Evolutionary conservation across 2,113 vertebrate species (phyloP).

Genomic region (Chloebia gouldiae): DNA sequence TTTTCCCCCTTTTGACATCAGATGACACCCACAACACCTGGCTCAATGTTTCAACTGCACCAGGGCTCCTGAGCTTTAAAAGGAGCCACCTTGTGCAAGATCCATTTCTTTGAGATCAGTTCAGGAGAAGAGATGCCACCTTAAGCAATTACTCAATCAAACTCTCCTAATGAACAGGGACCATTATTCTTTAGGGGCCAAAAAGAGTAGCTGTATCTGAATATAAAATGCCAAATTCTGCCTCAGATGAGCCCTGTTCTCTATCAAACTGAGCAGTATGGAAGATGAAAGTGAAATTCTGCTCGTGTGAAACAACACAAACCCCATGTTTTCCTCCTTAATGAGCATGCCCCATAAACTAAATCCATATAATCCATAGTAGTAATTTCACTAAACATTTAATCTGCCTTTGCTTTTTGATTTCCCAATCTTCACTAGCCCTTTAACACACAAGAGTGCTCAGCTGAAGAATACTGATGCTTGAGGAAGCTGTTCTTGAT

Average conservation of each 20-base stretch:
- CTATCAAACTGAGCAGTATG: not conserved
- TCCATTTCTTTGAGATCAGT: not conserved
- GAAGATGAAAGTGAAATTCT: not conserved
- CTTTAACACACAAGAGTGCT: not conserved
- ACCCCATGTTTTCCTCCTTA: not conserved
- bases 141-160: not conserved
- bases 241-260: not conserved
- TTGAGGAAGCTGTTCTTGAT: not conserved
- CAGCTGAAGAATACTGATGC: not conserved
- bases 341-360: not conserved
- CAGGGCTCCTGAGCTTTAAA: not conserved
- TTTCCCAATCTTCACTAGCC: not conserved
- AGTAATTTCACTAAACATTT: not conserved
- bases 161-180: not conserved
- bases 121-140: not conserved
- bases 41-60: not conserved
- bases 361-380: not conserved
- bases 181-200: not conserved
- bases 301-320: not conserved
- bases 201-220: not conserved
- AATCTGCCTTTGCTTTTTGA: not conserved
- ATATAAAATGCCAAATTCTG: not conserved
- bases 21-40: not conserved
- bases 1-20: not conserved
- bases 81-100: not conserved